These are phyloP conservation scores for Melinaea marsaeus DNA, from an alignment of 2,888 invertebrate genomes.

Conservation along the genomic window DNA sequence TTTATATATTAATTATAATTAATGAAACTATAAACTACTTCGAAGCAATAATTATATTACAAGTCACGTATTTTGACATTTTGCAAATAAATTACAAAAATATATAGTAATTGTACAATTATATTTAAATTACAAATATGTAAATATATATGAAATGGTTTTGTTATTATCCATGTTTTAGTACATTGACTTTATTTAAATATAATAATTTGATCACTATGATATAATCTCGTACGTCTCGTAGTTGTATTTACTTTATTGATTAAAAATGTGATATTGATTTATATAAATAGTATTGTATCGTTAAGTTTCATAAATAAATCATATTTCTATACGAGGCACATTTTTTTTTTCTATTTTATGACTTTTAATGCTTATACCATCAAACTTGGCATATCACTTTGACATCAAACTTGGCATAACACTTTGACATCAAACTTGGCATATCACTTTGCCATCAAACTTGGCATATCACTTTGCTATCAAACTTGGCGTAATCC, in stretches of 20 bases:
- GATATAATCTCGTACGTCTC: background rate
- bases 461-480: no score
- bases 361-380: background rate
- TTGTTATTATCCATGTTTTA: no score
- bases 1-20: no score
- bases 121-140: no score
- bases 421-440: background rate
- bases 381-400: background rate
- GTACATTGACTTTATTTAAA: no score
- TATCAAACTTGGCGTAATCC: background rate
- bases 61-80: no score
- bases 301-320: constrained; percentile 31
- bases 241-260: constrained; percentile 19
- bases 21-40: no score
- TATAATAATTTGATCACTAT: background rate
- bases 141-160: no score
- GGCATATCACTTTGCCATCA: background rate
- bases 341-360: constrained; percentile 2
- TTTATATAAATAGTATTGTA: constrained; percentile 25
- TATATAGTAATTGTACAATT: no score
- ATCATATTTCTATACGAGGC: constrained; percentile 25
- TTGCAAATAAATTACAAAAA: no score
- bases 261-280: constrained; percentile 29
- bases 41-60: no score
- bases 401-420: no score